Conservation (phyloP, 2,113 vertebrate genomes). For the Urocitellus parryii region DNA sequence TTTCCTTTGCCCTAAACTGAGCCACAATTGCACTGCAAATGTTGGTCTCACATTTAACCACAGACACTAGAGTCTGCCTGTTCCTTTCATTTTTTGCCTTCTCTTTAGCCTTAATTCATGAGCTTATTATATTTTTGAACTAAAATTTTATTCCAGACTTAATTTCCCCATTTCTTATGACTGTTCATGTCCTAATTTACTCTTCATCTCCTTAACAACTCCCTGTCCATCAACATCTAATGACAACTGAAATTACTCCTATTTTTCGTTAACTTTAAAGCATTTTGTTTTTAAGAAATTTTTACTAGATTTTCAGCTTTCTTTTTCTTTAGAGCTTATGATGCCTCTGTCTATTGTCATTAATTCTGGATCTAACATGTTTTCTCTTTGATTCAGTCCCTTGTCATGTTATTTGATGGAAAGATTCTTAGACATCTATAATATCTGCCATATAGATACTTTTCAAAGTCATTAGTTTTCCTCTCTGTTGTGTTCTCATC, state of each 20-base stretch:
- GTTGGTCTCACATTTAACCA: conserved; percentile 25
- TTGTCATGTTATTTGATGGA: not conserved
- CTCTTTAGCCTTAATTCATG: not conserved
- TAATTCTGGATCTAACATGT: not conserved
- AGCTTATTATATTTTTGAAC: conserved; percentile 1
- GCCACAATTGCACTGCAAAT: conserved; percentile 16
- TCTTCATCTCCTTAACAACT: not conserved
- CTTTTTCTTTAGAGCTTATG: not conserved
- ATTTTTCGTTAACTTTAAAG: not conserved
- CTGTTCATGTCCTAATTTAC: not conserved
- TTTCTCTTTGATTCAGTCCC: not conserved
- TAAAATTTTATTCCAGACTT: not conserved
- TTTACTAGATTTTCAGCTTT: not conserved
- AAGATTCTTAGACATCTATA: not conserved
- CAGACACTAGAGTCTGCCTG: not conserved
- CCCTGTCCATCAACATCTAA: not conserved
- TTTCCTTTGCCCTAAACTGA: conserved; percentile 46
- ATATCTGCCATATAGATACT: not conserved
- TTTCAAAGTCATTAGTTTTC: not conserved
- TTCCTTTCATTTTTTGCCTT: not conserved
- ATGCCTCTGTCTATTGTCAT: not conserved
- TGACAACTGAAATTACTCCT: not conserved
- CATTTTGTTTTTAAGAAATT: conserved; percentile 17
- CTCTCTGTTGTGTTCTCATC: not conserved
- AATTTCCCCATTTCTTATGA: conserved; percentile 5